Evolutionary conservation across 2,888 invertebrate genomes (phyloP).

Genomic region (Axea sp.): DNA sequence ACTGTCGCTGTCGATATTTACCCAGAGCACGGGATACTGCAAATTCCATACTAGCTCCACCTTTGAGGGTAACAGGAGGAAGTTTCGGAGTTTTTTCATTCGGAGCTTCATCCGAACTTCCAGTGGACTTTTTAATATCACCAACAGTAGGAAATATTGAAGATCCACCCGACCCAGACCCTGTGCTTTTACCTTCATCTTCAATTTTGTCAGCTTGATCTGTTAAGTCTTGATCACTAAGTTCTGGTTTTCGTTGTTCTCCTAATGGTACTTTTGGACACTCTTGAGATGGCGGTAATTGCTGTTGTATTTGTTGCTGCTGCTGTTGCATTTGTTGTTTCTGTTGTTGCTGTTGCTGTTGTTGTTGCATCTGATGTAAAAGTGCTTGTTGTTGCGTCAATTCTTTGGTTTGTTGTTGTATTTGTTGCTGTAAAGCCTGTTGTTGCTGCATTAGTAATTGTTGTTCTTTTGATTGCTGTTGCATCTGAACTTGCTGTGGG

Average conservation of each 20-base stretch:
- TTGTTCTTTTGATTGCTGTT: constrained; percentile 74
- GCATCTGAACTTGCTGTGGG: constrained; percentile 64
- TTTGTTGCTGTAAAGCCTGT: constrained; percentile 73
- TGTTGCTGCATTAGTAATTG: constrained; percentile 66
- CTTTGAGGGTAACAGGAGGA: constrained; percentile 81
- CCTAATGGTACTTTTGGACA: constrained; percentile 80
- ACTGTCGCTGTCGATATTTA: constrained; percentile 88
- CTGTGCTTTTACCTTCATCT: constrained; percentile 83
- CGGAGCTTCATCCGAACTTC: constrained; percentile 82
- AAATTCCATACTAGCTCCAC: constrained; percentile 89
- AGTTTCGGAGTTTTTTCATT: constrained; percentile 78
- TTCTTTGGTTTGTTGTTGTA: constrained; percentile 67
- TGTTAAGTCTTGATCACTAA: constrained; percentile 82
- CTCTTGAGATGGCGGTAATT: constrained; percentile 69
- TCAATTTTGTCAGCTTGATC: constrained; percentile 82
- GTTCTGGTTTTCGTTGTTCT: constrained; percentile 81
- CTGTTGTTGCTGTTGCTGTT: constrained; percentile 58
- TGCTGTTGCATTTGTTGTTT: constrained; percentile 71
- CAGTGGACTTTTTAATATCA: constrained; percentile 84
- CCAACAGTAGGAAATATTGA: constrained; percentile 87
- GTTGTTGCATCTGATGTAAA: constrained; percentile 70
- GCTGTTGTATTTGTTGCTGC: constrained; percentile 65
- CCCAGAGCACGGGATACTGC: constrained; percentile 90
- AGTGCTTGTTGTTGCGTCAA: constrained; percentile 69
- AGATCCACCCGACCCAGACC: constrained; percentile 82